Base-by-base conservation (phyloP, 2,113 vertebrate genomes). In the Callipepla squamata region DNA sequence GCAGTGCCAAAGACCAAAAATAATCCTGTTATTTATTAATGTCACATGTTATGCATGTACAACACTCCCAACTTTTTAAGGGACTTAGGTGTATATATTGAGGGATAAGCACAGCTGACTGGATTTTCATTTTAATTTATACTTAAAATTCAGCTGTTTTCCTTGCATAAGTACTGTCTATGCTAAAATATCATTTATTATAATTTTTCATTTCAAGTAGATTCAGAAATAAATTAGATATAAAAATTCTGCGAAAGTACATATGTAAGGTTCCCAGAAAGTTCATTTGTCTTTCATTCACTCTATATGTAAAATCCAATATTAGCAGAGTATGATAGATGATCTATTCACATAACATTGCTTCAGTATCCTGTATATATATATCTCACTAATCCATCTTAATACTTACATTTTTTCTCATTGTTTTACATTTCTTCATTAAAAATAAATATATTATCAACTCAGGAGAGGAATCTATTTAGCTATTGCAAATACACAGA, bases 21-120 rank as follows among this genome's bases (percentile, higher is more conserved):
- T n/a, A 63, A 68, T 28, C 4, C 55, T 50, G 51, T 9, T 70
- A 44, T 75, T 75, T 82, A 28, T 20, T 68, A 76, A 5, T 59
- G 13, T 67, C 61, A 32, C 0, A 2, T 59, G 13, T 67, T 63
- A 32, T 0, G 2, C 32, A 3, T 40, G 22, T 59, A 23, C 7
- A 87, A 26, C 26, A n/a, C 0, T 59, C 16, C 57, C 21, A 65
- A 58, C 13, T 89, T 7, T 38, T 83, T 38, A 70, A 91, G 55
- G 67, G 13, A 45, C 80, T 78, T 90, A 61, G 44, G 44, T 67
- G 38, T 40, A 2, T 69, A 7, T 9, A 50, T 9, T 66, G 45
- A 91, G 57, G 16, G 6, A 50, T 76, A 68, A 69, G 21, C 4
- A 1, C 18, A 57, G 7, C 1, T 81, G n/a, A 74, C 8, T 68